These are phyloP conservation scores for Mixornis gularis DNA, from an alignment of 2,113 vertebrate species.

Conservation along the genomic window DNA sequence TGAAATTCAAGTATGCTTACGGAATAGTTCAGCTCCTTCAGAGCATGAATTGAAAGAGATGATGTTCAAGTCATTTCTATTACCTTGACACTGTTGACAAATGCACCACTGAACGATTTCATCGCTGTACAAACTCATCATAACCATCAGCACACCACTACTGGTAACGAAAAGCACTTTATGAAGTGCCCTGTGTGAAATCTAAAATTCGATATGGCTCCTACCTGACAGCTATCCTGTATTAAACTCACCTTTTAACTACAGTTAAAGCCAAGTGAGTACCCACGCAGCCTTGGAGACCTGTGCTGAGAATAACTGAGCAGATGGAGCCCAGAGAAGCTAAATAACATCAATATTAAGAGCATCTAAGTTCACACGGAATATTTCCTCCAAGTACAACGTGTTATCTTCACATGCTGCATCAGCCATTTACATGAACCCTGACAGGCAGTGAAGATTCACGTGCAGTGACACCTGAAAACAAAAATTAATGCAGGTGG, in stretches of 20 bases:
- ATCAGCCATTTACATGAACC: background rate
- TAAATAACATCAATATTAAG: background rate
- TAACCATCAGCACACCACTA: background rate
- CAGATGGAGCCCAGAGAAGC: background rate
- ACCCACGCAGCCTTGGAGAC: background rate
- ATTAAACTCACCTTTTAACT: background rate
- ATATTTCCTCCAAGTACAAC: background rate
- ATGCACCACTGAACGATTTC: background rate
- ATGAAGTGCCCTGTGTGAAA: background rate
- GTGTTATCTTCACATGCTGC: background rate
- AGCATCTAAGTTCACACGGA: background rate
- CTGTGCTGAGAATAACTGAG: background rate
- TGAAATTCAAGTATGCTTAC: background rate
- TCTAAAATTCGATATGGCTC: background rate
- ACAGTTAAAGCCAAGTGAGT: background rate
- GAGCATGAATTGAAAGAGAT: background rate
- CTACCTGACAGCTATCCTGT: background rate
- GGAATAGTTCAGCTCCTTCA: background rate
- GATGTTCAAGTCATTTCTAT: background rate
- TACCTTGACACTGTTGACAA: slow-evolving; percentile 26
- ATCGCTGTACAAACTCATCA: background rate
- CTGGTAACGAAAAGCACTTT: background rate
- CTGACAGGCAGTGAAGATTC: background rate
- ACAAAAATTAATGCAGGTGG: background rate
- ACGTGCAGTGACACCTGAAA: background rate